Percentiles rank a stretch among this genome's conserved stretches.
phyloP scores from a whole-genome alignment of 2,797 vertebrate genomes.

The Scleropages formosus region DNA sequence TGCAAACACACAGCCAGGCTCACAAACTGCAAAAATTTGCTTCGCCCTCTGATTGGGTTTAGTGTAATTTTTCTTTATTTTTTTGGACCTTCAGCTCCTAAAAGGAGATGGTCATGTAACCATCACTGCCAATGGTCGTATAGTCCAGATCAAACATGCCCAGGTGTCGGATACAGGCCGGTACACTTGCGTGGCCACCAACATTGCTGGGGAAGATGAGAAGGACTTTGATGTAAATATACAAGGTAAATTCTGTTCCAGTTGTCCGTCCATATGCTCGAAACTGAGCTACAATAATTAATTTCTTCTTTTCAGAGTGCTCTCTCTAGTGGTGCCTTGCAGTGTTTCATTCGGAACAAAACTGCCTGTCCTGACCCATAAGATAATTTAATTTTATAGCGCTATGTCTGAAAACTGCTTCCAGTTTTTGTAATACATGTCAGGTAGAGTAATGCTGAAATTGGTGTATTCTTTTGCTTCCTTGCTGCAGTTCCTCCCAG shows the following conservation, averaged over 20 bases:
- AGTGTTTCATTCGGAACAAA: not conserved
- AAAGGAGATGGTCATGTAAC: conserved; percentile 69
- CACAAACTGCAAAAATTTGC: not conserved
- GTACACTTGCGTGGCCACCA: conserved; percentile 91
- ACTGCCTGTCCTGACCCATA: not conserved
- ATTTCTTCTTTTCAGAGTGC: too few relatives aligned
- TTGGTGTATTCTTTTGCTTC: conserved; percentile 13
- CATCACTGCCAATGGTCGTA: conserved; percentile 75
- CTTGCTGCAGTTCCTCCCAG: conserved; percentile 82
- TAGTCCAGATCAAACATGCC: conserved; percentile 82
- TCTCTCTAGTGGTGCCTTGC: conserved; percentile 32
- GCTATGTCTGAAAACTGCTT: not conserved
- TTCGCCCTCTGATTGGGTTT: not conserved
- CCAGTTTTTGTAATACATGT: not conserved
- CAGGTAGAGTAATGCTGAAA: not conserved
- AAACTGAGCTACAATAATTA: too few relatives aligned
- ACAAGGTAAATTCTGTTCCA: conserved; percentile 85
- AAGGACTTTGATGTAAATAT: conserved; percentile 98
- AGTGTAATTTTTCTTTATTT: not conserved
- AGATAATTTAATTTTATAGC: not conserved
- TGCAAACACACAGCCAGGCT: not conserved
- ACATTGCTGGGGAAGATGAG: conserved; percentile 93
- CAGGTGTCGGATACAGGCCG: conserved; percentile 90
- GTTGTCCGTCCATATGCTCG: not conserved
- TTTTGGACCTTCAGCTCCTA: conserved; percentile 69